Conservation (phyloP, 2,888 invertebrate species). For the Drosophila pegasa region DNA sequence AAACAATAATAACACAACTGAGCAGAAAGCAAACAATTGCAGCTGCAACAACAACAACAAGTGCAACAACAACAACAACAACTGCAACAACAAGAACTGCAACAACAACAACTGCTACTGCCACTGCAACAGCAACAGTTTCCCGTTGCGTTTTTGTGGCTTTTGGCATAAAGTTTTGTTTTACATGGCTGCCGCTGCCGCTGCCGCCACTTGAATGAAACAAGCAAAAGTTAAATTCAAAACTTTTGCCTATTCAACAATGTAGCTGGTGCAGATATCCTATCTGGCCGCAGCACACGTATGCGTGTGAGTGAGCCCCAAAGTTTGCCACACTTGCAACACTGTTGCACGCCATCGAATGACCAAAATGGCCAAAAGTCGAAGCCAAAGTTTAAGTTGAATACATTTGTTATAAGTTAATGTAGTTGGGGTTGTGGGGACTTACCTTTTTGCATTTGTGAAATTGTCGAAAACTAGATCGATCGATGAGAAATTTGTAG, state of each 20-base stretch:
- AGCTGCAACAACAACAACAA: conserved; percentile 15
- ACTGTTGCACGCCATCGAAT: conserved; percentile 44
- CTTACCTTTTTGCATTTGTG: neutral
- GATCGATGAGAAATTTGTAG: neutral
- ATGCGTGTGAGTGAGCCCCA: conserved; percentile 4
- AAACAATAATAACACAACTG: conserved; percentile 52
- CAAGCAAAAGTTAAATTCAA: conserved; percentile 72
- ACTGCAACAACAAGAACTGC: conserved; percentile 31
- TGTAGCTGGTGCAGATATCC: conserved; percentile 25
- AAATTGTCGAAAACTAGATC: neutral
- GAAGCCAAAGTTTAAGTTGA: conserved; percentile 1
- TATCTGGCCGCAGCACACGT: conserved; percentile 34
- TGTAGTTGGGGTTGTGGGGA: neutral
- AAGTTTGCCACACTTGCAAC: conserved; percentile 43
- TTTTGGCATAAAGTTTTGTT: conserved; percentile 63
- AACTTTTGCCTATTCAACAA: conserved; percentile 65
- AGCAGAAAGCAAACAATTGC: conserved; percentile 26
- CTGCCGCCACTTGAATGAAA: conserved; percentile 63
- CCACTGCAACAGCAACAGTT: conserved; percentile 35
- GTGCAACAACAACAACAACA: conserved; percentile 16
- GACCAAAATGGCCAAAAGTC: conserved; percentile 33
- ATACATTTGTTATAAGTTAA: neutral
- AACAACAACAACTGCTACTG: conserved; percentile 17
- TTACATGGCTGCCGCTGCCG: conserved; percentile 51
- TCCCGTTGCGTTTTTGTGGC: conserved; percentile 35